Conservation (phyloP, 2,113 vertebrate species). For the Cavia aperea region DNA sequence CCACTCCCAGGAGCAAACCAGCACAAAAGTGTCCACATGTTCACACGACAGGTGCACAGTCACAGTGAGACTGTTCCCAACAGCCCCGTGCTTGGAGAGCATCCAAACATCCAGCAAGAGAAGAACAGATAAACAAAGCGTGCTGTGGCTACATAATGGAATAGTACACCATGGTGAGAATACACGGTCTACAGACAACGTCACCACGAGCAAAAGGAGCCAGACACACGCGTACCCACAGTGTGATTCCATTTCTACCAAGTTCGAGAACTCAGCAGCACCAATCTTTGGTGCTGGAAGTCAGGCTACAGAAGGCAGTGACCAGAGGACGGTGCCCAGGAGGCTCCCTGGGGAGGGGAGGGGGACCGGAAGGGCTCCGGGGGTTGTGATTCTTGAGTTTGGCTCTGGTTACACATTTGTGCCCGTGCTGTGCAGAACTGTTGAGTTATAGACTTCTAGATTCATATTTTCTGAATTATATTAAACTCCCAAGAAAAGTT, state of each 20-base stretch:
- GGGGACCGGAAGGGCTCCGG: not conserved
- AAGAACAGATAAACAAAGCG: not conserved
- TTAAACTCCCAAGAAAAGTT: not conserved
- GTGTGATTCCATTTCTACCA: not conserved
- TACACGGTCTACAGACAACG: not conserved
- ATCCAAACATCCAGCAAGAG: not conserved
- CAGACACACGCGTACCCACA: not conserved
- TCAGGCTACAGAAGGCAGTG: not conserved
- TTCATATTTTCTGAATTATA: conserved; percentile 8
- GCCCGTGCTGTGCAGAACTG: not conserved
- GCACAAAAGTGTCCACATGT: not conserved
- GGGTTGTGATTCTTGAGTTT: not conserved
- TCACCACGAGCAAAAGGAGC: not conserved
- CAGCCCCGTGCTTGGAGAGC: not conserved
- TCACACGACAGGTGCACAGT: not conserved
- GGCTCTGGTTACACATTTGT: not conserved
- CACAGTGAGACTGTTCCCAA: not conserved
- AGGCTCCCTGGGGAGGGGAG: not conserved
- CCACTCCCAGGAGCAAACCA: not conserved
- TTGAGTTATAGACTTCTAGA: not conserved
- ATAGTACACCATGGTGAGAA: not conserved
- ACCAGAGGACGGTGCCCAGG: not conserved
- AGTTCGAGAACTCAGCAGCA: not conserved
- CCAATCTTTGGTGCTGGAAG: not conserved
- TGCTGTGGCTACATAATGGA: not conserved